Evolutionary conservation across 2,113 vertebrate species (phyloP).

Genomic region (Carassius auratus): DNA sequence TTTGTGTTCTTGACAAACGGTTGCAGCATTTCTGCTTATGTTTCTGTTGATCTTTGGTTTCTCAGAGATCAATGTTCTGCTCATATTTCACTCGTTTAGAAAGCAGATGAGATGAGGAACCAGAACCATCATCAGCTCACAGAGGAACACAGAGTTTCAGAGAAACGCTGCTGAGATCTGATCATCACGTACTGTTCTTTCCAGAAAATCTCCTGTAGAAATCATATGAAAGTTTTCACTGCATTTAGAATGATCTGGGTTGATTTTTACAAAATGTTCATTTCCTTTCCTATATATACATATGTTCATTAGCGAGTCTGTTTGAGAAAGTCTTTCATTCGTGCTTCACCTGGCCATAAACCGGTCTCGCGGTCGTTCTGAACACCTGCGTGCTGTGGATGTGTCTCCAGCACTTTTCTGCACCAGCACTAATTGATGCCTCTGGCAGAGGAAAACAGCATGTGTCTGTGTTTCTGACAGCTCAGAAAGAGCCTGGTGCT

Average conservation of each 20-base stretch:
- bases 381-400: constrained; percentile 54
- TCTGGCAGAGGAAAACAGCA: constrained; percentile 52
- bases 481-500: constrained; percentile 45
- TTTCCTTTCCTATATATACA: too few relatives aligned
- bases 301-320: constrained; percentile 9
- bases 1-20: neutral
- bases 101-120: constrained; percentile 9
- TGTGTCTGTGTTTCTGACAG: constrained; percentile 60
- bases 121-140: neutral
- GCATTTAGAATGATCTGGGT: neutral
- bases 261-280: too few relatives aligned
- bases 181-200: neutral
- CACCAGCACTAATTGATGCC: constrained; percentile 67
- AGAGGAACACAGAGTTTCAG: neutral
- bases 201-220: neutral
- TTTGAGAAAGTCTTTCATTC: constrained; percentile 51
- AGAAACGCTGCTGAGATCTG: neutral
- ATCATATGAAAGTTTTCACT: neutral
- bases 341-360: constrained; percentile 55
- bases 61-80: neutral
- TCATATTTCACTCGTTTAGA: constrained; percentile 12
- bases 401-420: constrained; percentile 60
- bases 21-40: neutral
- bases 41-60: neutral
- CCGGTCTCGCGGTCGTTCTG: constrained; percentile 53